These are phyloP conservation scores for Anodontia alba DNA, from an alignment of 2,888 invertebrate genomes.

Conservation along the genomic window DNA sequence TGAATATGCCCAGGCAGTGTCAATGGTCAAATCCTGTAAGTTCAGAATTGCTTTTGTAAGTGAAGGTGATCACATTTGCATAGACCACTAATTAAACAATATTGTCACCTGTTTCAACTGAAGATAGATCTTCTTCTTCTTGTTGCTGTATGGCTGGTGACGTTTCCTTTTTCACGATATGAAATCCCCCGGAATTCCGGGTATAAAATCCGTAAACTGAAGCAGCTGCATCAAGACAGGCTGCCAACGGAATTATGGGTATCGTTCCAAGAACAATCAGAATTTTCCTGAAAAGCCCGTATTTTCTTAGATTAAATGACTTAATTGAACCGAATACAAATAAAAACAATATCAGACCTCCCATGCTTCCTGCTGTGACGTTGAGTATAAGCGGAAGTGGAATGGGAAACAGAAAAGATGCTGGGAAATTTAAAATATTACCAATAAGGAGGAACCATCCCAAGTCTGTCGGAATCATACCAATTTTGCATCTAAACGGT, in stretches of 20 bases:
- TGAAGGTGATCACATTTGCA: too few relatives aligned
- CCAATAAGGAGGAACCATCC: conserved; percentile 59
- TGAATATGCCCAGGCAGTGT: too few relatives aligned
- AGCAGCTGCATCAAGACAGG: conserved; percentile 57
- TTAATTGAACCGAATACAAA: conserved; percentile 65
- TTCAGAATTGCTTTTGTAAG: too few relatives aligned
- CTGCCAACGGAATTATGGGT: conserved; percentile 56
- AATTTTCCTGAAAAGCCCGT: conserved; percentile 50
- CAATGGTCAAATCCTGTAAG: too few relatives aligned
- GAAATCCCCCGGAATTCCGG: conserved; percentile 53
- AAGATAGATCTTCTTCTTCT: not conserved
- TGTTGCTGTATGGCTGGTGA: not conserved
- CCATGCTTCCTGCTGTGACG: conserved; percentile 57
- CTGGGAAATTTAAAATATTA: conserved; percentile 59
- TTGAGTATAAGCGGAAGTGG: conserved; percentile 58
- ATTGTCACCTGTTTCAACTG: not conserved
- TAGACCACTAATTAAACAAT: too few relatives aligned
- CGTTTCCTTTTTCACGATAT: conserved; percentile 61
- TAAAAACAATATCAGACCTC: conserved; percentile 59
- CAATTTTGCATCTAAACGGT: conserved; percentile 59
- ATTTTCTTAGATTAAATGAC: conserved; percentile 59
- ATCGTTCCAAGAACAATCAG: conserved; percentile 51
- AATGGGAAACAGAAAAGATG: conserved; percentile 57
- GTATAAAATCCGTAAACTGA: conserved; percentile 61
- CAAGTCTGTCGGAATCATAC: conserved; percentile 61